Base-by-base conservation (phyloP, 2,113 vertebrate species). In the Aspiorhynchus laticeps region DNA sequence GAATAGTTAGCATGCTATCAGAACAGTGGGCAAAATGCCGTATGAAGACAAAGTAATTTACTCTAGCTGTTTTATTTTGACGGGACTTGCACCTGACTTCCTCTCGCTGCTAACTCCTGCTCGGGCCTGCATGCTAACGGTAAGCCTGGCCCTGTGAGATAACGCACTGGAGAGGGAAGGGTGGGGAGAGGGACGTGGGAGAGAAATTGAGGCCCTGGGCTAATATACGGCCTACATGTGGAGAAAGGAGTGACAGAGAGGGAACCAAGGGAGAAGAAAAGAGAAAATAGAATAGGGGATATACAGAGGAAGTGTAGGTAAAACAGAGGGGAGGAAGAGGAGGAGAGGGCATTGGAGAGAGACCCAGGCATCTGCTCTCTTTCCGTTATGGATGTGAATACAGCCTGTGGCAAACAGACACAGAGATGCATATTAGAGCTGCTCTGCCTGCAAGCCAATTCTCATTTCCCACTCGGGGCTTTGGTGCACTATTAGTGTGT, bases 361-460 rank as follows among this genome's bases (percentile, higher is more conserved):
- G 80, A 92, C 87, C 69, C 80, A 87, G 86, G 89, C 91, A 93
- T 90, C 89, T 90, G 91, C 91, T 91, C 85, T 83, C 87, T 28
- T 92, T 91, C 83, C 91, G 26, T 87, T 91, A 91, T 89, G 88
- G 89, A 91, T 91, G 91, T 93, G 88, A 90, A 90, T 91, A 87
- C 90, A 93, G 90, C 91, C 91, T 87, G 90, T 92, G 89, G 90
- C 90, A 90, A 41, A 24, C 83, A 91, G 88, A 91, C 74, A 41
- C 85, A 84, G 67, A 77, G 84, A 81, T 46, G 76, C 79, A 71
- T 59, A 82, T 69, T 48, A 84, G 85, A 90, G 90, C 83, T 90
- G 84, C 59, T 87, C 84, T 88, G 77, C 84, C 75, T 41, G 67
- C 61, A 91, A 91, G 84, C 80, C 59, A 65, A 77, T 75, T 89